Conservation (phyloP, 2,888 invertebrate genomes). For the Dynastes grantii region DNA sequence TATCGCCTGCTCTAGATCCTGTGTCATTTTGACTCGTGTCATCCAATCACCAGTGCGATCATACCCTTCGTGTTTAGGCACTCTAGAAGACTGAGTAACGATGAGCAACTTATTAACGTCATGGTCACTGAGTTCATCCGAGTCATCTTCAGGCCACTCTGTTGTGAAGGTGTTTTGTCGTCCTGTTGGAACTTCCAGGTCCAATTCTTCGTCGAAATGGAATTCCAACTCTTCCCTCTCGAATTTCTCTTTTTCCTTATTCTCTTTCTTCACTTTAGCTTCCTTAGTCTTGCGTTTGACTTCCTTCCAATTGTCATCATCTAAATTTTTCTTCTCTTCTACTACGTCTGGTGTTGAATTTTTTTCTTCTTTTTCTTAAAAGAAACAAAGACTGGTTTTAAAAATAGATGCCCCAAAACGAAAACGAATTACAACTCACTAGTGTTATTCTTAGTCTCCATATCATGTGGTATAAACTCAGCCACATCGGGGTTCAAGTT, state of each 20-base stretch:
- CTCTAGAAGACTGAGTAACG: constrained; percentile 85
- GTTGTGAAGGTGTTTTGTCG: constrained; percentile 88
- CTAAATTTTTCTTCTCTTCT: constrained; percentile 40
- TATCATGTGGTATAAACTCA: constrained; percentile 81
- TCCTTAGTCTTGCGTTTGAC: constrained; percentile 70
- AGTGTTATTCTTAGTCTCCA: constrained; percentile 20
- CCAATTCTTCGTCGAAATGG: constrained; percentile 97
- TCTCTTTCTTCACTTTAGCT: constrained; percentile 63
- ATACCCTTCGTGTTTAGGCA: constrained; percentile 88
- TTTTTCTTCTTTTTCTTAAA: constrained; percentile 16
- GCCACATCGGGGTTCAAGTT: constrained; percentile 89
- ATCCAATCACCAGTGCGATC: constrained; percentile 94
- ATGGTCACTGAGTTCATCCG: constrained; percentile 93
- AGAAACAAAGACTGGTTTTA: background rate
- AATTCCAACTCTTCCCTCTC: constrained; percentile 91
- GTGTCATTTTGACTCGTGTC: constrained; percentile 93
- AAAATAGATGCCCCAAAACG: background rate
- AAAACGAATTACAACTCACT: constrained; percentile 7
- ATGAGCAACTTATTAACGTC: constrained; percentile 96
- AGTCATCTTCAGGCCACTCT: constrained; percentile 86
- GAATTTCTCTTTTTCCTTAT: constrained; percentile 59
- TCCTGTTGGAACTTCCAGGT: constrained; percentile 81
- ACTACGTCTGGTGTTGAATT: background rate
- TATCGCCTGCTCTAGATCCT: constrained; percentile 95
- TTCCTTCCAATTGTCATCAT: constrained; percentile 72